These are phyloP conservation scores for Orcinus orca DNA, from an alignment of 2,113 vertebrate species.

Conservation along the genomic window DNA sequence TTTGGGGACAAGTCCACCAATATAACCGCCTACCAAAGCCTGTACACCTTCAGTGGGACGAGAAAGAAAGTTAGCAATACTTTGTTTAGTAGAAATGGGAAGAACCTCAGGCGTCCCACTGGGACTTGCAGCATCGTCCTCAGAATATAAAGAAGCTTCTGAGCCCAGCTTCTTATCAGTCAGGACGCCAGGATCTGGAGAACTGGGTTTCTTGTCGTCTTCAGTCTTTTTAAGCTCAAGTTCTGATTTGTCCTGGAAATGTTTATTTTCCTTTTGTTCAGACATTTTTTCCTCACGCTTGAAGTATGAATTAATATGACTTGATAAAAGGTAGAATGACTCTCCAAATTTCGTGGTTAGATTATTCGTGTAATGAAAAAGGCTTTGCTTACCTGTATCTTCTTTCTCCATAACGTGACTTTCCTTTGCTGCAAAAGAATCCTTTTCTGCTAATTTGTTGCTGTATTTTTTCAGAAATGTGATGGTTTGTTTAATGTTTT, in stretches of 20 bases:
- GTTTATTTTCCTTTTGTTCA: conserved; percentile 71
- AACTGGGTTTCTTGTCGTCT: conserved; percentile 50
- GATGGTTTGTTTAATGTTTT: conserved; percentile 75
- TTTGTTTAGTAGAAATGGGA: conserved; percentile 86
- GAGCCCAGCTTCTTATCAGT: conserved; percentile 58
- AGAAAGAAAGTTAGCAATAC: conserved; percentile 91
- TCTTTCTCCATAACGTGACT: conserved; percentile 57
- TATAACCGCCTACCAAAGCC: conserved; percentile 94
- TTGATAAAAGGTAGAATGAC: conserved; percentile 91
- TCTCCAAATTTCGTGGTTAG: conserved; percentile 92
- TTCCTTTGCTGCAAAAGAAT: conserved; percentile 61
- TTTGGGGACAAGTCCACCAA: conserved; percentile 92
- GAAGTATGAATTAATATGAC: conserved; percentile 95
- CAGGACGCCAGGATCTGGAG: conserved; percentile 6
- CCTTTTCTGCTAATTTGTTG: conserved; percentile 59
- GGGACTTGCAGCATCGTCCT: conserved; percentile 45
- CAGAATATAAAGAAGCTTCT: background rate
- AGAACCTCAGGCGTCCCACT: conserved; percentile 59
- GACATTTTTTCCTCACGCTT: conserved; percentile 80
- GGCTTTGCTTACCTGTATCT: conserved; percentile 77
- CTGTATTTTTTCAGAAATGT: conserved; percentile 76
- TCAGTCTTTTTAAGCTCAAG: conserved; percentile 44
- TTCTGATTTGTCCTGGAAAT: conserved; percentile 62
- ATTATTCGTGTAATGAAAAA: conserved; percentile 88
- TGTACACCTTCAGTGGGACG: conserved; percentile 92